A percentile compares a stretch with the other conserved stretches of the same genome.
These are phyloP conservation scores for Listronotus oregonensis DNA, from an alignment of 1,140 invertebrate species.

Conservation along the genomic window DNA sequence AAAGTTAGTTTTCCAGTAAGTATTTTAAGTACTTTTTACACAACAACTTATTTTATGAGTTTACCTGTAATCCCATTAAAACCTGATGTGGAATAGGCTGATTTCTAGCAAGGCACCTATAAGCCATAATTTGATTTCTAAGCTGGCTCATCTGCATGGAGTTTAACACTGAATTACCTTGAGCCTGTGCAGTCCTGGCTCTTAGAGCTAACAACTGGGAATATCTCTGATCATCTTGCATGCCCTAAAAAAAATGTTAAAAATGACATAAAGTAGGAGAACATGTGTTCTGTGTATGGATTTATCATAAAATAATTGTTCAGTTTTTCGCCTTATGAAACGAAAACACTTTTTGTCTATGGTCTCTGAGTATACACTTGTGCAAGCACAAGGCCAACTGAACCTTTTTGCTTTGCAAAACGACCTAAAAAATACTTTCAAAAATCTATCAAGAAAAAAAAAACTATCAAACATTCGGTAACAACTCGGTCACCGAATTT, in stretches of 20 bases:
- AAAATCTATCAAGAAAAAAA: no score
- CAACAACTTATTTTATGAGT: background rate
- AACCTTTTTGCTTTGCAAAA: no score
- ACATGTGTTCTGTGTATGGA: no score
- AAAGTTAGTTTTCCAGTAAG: background rate
- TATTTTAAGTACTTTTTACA: background rate
- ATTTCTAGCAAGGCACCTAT: constrained; percentile 87
- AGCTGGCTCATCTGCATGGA: constrained; percentile 81
- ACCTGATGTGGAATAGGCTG: constrained; percentile 86
- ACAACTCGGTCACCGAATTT: no score
- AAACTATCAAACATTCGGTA: no score
- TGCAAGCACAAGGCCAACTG: no score
- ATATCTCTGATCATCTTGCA: constrained; percentile 90
- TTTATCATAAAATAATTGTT: no score
- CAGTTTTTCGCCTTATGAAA: no score
- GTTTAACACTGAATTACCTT: constrained; percentile 66
- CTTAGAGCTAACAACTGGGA: constrained; percentile 82
- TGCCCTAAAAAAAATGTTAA: constrained; percentile 58
- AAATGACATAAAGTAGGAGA: no score
- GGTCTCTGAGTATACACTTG: no score
- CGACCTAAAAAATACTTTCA: no score
- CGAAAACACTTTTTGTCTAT: no score
- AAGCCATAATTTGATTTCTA: constrained; percentile 91
- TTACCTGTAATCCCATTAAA: constrained; percentile 67
- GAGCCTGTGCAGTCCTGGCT: constrained; percentile 67